Conservation (phyloP, 2,888 invertebrate genomes). For the Drosophila fungiperda region DNA sequence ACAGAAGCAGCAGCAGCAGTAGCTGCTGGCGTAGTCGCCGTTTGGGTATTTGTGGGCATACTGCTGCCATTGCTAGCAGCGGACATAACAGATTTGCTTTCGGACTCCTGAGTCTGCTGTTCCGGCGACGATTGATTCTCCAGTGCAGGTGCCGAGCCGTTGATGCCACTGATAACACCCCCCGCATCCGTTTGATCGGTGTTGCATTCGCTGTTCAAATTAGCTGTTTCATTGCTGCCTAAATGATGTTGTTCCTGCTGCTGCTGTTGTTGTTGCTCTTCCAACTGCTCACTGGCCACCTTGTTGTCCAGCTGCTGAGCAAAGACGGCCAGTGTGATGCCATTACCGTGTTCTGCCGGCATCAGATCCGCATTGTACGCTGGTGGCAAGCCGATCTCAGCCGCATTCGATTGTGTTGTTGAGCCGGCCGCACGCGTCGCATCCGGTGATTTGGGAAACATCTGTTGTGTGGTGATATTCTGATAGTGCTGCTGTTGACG, state of each 20-base stretch:
- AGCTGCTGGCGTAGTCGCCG: conserved; percentile 19
- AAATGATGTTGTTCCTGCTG: conserved; percentile 23
- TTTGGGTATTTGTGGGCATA: conserved; percentile 28
- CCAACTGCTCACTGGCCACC: conserved; percentile 63
- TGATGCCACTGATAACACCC: conserved; percentile 38
- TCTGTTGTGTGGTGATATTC: conserved; percentile 82
- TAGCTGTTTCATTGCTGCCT: conserved; percentile 23
- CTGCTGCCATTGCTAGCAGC: conserved; percentile 43
- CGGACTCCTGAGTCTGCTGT: conserved; percentile 37
- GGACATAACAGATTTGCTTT: conserved; percentile 30
- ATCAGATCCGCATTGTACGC: conserved; percentile 60
- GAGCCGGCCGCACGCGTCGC: conserved; percentile 59
- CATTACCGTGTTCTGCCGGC: conserved; percentile 57
- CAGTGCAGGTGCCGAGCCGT: conserved; percentile 27
- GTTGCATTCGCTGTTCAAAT: conserved; percentile 21
- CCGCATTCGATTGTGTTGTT: conserved; percentile 34
- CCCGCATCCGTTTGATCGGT: conserved; percentile 72
- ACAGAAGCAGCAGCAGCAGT: conserved; percentile 16
- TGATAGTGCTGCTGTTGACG: conserved; percentile 84
- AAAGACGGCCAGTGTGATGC: conserved; percentile 70
- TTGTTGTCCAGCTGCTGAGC: conserved; percentile 78
- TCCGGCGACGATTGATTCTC: conserved; percentile 36
- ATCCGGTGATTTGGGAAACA: conserved; percentile 81
- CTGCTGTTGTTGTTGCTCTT: conserved; percentile 38
- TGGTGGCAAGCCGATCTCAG: conserved; percentile 52